A percentile compares a stretch with the other conserved stretches of the same genome.
phyloP scores from a whole-genome alignment of 2,888 invertebrate genomes.

The Helleia helle region DNA sequence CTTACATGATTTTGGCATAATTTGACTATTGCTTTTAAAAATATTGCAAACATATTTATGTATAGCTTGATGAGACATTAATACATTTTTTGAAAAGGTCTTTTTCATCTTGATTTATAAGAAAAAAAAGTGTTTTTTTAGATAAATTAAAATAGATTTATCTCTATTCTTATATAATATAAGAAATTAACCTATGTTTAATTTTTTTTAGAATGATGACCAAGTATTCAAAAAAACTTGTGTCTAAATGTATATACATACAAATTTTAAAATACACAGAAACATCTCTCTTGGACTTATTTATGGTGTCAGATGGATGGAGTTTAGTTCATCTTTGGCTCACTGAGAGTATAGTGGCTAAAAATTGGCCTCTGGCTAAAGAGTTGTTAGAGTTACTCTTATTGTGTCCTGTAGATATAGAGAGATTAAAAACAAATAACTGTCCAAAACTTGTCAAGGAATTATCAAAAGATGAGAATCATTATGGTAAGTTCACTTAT shows the following conservation, averaged over 20 bases:
- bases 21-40: too few species aligned
- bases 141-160: too few species aligned
- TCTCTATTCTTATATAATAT: too few species aligned
- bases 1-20: too few species aligned
- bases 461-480: conserved; percentile 85
- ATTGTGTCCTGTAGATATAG: conserved; percentile 91
- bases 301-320: conserved; percentile 96
- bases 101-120: too few species aligned
- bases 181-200: too few species aligned
- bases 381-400: conserved; percentile 90
- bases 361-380: conserved; percentile 90
- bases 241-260: conserved; percentile 95
- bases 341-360: conserved; percentile 86
- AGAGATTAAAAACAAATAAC: conserved; percentile 91
- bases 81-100: background rate
- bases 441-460: conserved; percentile 94
- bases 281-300: conserved; percentile 86
- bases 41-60: too few species aligned
- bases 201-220: conserved; percentile 89
- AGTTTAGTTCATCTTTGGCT: conserved; percentile 92
- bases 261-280: conserved; percentile 92
- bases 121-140: too few species aligned
- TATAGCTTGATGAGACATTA: too few species aligned
- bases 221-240: conserved; percentile 94
- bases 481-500: conserved; percentile 79